Conservation (phyloP, 2,113 vertebrate genomes). For the Chrysochloris asiatica region DNA sequence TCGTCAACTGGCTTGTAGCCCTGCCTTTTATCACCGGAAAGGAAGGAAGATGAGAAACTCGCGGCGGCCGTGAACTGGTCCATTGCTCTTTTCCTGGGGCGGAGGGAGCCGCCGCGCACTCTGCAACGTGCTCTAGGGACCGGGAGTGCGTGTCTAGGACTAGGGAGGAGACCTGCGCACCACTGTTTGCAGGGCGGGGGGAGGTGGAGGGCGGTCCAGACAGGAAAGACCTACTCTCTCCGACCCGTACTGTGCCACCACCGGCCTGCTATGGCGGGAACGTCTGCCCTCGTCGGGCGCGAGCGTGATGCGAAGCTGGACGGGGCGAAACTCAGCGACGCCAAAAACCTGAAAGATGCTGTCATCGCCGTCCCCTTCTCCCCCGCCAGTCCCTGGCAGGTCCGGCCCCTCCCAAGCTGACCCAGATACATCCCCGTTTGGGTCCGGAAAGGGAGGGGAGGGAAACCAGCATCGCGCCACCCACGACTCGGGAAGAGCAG, state of each 20-base stretch:
- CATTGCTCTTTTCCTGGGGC: constrained; percentile 74
- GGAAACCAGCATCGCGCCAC: constrained; percentile 76
- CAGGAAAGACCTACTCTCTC: neutral
- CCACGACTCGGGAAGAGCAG: constrained; percentile 81
- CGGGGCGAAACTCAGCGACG: constrained; percentile 48
- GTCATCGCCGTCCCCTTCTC: constrained; percentile 72
- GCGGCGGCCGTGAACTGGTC: constrained; percentile 71
- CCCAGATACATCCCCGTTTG: constrained; percentile 80
- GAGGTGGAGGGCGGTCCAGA: neutral
- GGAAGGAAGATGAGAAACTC: constrained; percentile 77
- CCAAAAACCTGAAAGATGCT: constrained; percentile 80
- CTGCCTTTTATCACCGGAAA: constrained; percentile 73
- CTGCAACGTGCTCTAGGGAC: neutral
- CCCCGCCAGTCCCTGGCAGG: constrained; percentile 69
- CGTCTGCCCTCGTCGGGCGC: neutral
- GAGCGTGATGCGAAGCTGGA: constrained; percentile 50
- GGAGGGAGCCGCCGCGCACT: constrained; percentile 24
- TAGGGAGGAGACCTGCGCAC: neutral
- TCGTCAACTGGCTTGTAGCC: constrained; percentile 62
- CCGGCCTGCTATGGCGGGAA: neutral
- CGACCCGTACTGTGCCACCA: neutral
- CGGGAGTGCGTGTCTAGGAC: neutral
- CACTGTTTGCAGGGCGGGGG: neutral
- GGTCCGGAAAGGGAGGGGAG: constrained; percentile 82
- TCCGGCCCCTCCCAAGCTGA: constrained; percentile 76